These are phyloP conservation scores for Drosophila phalerata DNA, from an alignment of 2,888 invertebrate genomes.

Conservation along the genomic window DNA sequence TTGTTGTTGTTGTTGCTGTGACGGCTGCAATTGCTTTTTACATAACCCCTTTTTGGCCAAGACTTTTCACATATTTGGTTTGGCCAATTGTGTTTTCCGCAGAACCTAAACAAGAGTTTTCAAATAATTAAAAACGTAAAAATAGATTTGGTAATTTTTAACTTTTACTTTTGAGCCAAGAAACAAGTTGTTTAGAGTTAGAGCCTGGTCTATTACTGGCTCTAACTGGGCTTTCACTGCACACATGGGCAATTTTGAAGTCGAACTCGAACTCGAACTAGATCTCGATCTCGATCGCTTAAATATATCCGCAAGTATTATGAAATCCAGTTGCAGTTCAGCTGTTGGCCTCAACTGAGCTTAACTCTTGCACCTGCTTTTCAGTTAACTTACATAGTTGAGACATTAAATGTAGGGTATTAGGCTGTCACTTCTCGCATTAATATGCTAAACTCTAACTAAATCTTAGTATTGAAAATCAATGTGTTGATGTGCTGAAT, in stretches of 20 bases:
- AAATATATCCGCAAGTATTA: slow-evolving; percentile 46
- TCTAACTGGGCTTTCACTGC: slow-evolving; percentile 62
- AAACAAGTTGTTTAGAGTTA: slow-evolving; percentile 49
- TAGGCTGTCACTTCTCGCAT: slow-evolving; percentile 10
- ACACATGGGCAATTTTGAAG: slow-evolving; percentile 21
- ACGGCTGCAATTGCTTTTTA: slow-evolving; percentile 58
- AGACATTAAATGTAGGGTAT: slow-evolving; percentile 7
- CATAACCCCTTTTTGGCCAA: slow-evolving; percentile 60
- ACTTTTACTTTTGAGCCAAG: slow-evolving; percentile 21
- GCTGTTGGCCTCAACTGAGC: slow-evolving; percentile 9
- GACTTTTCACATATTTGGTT: slow-evolving; percentile 52
- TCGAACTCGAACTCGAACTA: slow-evolving; percentile 13
- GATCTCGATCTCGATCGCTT: slow-evolving; percentile 10
- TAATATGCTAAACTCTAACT: slow-evolving; percentile 1
- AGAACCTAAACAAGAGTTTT: slow-evolving; percentile 22
- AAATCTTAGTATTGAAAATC: not conserved
- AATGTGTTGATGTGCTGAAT: slow-evolving; percentile 1
- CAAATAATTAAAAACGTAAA: slow-evolving; percentile 20
- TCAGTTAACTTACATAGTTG: slow-evolving; percentile 7
- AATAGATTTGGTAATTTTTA: not conserved
- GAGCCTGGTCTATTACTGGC: not conserved
- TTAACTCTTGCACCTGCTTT: slow-evolving; percentile 24
- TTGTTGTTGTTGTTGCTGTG: slow-evolving; percentile 18
- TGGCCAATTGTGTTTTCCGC: slow-evolving; percentile 28
- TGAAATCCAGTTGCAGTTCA: slow-evolving; percentile 48